Conservation (phyloP, 2,888 invertebrate genomes). For the Diloba caeruleocephala region DNA sequence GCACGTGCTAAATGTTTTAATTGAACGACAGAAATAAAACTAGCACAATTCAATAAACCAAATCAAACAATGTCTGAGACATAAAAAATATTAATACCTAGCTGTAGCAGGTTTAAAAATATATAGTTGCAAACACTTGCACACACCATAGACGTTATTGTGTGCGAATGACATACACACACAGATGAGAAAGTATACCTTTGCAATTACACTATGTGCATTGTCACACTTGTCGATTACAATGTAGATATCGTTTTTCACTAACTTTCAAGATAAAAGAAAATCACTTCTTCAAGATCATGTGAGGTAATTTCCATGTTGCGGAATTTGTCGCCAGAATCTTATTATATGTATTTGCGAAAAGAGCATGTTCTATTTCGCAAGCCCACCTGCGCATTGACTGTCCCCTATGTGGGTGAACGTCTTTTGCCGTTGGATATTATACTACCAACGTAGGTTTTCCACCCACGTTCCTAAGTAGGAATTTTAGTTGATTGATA, state of each 20-base stretch:
- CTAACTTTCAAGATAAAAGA: conserved; percentile 39
- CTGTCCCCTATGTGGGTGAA: conserved; percentile 62
- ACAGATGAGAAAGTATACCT: conserved; percentile 39
- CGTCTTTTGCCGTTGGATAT: conserved; percentile 55
- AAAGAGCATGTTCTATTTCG: conserved; percentile 49
- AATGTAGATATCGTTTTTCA: conserved; percentile 45
- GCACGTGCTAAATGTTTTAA: too few relatives aligned
- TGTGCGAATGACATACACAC: conserved; percentile 19
- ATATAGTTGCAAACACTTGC: neutral
- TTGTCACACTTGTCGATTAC: conserved; percentile 20
- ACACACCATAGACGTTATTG: conserved; percentile 13
- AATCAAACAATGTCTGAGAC: too few relatives aligned
- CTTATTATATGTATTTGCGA: conserved; percentile 56
- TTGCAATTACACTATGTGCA: conserved; percentile 21
- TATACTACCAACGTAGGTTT: conserved; percentile 47
- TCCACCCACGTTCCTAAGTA: conserved; percentile 36
- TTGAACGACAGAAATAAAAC: too few relatives aligned
- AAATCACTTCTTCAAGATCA: conserved; percentile 36
- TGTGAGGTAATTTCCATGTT: conserved; percentile 36
- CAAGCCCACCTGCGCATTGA: conserved; percentile 59
- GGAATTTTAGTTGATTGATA: conserved; percentile 16
- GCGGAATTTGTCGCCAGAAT: conserved; percentile 52
- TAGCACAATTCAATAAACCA: too few relatives aligned
- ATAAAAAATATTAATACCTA: too few relatives aligned
- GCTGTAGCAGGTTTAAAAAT: too few relatives aligned